Evolutionary conservation across 2,797 vertebrate species (phyloP).

Genomic region (Psittacula derbiana): DNA sequence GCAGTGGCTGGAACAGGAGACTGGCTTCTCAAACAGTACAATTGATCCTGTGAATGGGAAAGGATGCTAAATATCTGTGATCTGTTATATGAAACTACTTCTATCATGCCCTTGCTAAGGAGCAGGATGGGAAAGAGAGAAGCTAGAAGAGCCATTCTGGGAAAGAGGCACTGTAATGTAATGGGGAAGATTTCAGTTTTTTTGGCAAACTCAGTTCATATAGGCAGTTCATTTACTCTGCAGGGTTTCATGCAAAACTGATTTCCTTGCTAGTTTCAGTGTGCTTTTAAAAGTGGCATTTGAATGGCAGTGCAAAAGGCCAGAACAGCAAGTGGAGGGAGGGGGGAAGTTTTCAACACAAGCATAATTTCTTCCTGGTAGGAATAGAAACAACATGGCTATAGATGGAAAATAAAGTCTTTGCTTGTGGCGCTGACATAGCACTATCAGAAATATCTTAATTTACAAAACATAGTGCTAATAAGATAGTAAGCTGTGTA

Average conservation of each 20-base stretch:
- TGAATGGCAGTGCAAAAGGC: not conserved
- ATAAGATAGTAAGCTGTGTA: not conserved
- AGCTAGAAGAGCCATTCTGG: not conserved
- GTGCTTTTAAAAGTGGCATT: not conserved
- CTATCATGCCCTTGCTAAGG: not conserved
- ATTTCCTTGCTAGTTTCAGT: not conserved
- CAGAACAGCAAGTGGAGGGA: not conserved
- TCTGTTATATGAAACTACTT: not conserved
- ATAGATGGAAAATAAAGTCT: not conserved
- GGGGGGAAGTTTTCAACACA: not conserved
- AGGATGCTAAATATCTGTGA: not conserved
- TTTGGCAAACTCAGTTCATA: not conserved
- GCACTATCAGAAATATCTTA: not conserved
- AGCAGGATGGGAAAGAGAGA: not conserved
- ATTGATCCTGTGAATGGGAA: not conserved
- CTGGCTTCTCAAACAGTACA: not conserved
- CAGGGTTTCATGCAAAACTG: not conserved
- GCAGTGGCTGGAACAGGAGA: not conserved
- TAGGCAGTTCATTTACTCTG: not conserved
- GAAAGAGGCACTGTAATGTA: not conserved
- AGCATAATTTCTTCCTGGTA: not conserved
- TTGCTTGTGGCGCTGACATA: not conserved
- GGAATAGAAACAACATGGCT: rapidly evolving
- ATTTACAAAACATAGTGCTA: not conserved
- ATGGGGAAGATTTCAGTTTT: not conserved